Evolutionary conservation across 1,140 invertebrate genomes (phyloP), one percentile per base, ranked within the genome.

Genomic region (Palaemon carinicauda): DNA sequence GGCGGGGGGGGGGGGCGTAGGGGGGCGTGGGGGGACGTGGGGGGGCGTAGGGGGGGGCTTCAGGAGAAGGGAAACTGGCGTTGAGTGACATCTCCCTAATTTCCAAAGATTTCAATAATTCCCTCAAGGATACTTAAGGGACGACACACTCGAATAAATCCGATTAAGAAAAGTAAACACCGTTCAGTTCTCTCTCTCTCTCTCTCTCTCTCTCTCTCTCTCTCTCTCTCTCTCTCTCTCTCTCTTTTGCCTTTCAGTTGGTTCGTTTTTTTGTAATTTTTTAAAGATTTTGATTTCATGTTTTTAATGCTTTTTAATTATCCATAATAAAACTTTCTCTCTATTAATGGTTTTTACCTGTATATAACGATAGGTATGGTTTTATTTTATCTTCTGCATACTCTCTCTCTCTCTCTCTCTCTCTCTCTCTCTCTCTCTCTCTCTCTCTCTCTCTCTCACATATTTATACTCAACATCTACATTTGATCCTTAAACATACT

Each of bases 81-180:
- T 41, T 7, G 41, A 41, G 41, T 41, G 41, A 41, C 41, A 41
- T 74, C 51, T 31, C 69, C 83, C 14, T 74, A 69, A 80, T 69
- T 86, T 86, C 69, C 53, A 52, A 82, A 75, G 21, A 27, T 50
- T 31, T 73, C 51, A n/a, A 51, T 86, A 86, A 86, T 79, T 74
- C 60, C 33, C 33, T 52, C 83, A 86, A 86, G 83, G 33, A 86
- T 77, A 86, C 83, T 86, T 69, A 24, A 71, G 75, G 52, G 83
- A 52, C 75, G 77, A 29, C 56, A 80, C 75, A 86, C 83, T 86
- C 51, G 33, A 86, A 73, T 65, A 29, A 79, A 86, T 86, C 83
- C 75, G 83, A 86, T 86, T 86, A 86, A 60, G 83, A 73, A 86
- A 86, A 71, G 83, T 86, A 86, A 86, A 86, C 81, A 82, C 50